These are phyloP conservation scores for Drosophila paramelanica DNA, from an alignment of 2,888 invertebrate species.

Conservation along the genomic window DNA sequence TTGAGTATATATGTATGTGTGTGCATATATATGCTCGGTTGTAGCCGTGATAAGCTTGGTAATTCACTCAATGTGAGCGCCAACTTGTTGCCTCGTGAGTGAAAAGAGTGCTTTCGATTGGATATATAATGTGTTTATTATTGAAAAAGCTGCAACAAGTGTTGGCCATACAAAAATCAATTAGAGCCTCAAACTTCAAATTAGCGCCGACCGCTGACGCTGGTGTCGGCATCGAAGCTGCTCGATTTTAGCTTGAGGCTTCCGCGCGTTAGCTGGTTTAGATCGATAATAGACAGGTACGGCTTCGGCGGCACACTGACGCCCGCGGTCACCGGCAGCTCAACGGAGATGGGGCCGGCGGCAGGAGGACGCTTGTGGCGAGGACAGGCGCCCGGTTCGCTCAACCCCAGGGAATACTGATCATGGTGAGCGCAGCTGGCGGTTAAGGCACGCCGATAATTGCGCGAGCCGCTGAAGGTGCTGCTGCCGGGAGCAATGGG, in stretches of 20 bases:
- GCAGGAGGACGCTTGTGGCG: constrained; percentile 44
- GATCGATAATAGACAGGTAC: constrained; percentile 90
- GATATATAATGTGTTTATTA: constrained; percentile 51
- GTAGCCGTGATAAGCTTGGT: constrained; percentile 33
- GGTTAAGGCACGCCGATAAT: constrained; percentile 69
- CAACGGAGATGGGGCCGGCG: constrained; percentile 48
- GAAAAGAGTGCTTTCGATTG: constrained; percentile 30
- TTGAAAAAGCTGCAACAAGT: constrained; percentile 49
- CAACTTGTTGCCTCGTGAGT: constrained; percentile 52
- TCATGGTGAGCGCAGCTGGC: constrained; percentile 68
- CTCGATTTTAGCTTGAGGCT: constrained; percentile 85
- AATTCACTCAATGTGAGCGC: constrained; percentile 31
- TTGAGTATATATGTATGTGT: constrained; percentile 2
- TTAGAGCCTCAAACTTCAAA: constrained; percentile 23
- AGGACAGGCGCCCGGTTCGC: constrained; percentile 54
- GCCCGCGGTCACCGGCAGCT: constrained; percentile 65
- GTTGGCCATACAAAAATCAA: constrained; percentile 58
- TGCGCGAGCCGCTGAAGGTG: constrained; percentile 81
- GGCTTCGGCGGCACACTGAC: constrained; percentile 86
- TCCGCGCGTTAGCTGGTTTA: constrained; percentile 89
- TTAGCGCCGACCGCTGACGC: constrained; percentile 53
- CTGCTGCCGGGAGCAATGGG: constrained; percentile 79
- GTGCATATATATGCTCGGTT: not conserved
- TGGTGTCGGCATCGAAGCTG: constrained; percentile 59
- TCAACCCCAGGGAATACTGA: constrained; percentile 80